Conservation (phyloP, 2,888 invertebrate genomes). For the Drosophila percnosoma region DNA sequence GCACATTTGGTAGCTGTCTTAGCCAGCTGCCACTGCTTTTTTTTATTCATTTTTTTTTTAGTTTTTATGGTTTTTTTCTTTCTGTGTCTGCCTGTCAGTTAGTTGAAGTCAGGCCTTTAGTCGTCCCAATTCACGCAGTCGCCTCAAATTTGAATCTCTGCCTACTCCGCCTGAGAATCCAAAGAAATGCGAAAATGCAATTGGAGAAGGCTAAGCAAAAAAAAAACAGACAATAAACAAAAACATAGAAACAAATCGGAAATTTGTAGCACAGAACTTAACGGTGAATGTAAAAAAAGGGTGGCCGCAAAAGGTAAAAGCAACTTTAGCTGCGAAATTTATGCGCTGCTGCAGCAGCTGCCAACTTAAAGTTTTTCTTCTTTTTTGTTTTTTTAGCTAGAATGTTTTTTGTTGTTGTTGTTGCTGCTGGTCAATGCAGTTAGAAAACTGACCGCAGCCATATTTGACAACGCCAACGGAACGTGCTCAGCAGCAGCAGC, state of each 20-base stretch:
- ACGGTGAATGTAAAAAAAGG: slow-evolving; percentile 74
- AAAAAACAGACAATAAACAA: neutral
- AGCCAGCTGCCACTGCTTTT: slow-evolving; percentile 36
- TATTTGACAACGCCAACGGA: slow-evolving; percentile 72
- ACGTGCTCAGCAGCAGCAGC: slow-evolving; percentile 54
- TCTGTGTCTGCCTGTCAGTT: slow-evolving; percentile 1
- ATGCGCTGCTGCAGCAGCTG: slow-evolving; percentile 49
- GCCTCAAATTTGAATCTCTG: slow-evolving; percentile 58
- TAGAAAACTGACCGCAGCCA: slow-evolving; percentile 75
- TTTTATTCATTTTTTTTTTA: neutral
- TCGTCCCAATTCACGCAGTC: slow-evolving; percentile 30
- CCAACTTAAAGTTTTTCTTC: slow-evolving; percentile 46
- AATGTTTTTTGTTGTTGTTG: slow-evolving; percentile 22
- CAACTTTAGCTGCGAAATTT: slow-evolving; percentile 71
- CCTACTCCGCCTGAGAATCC: slow-evolving; percentile 16
- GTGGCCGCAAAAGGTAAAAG: slow-evolving; percentile 75
- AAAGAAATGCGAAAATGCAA: slow-evolving; percentile 28
- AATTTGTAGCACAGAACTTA: slow-evolving; percentile 65
- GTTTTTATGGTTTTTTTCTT: neutral
- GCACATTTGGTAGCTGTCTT: slow-evolving; percentile 27
- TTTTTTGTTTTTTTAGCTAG: slow-evolving; percentile 20
- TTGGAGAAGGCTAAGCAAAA: slow-evolving; percentile 12
- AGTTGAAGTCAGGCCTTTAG: slow-evolving; percentile 40
- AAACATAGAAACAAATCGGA: slow-evolving; percentile 42
- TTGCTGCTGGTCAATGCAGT: slow-evolving; percentile 42